A percentile compares a stretch with the other conserved stretches of the same genome.
Evolutionary conservation across 2,888 invertebrate genomes (phyloP).

Genomic region (Metacarcinus magister): DNA sequence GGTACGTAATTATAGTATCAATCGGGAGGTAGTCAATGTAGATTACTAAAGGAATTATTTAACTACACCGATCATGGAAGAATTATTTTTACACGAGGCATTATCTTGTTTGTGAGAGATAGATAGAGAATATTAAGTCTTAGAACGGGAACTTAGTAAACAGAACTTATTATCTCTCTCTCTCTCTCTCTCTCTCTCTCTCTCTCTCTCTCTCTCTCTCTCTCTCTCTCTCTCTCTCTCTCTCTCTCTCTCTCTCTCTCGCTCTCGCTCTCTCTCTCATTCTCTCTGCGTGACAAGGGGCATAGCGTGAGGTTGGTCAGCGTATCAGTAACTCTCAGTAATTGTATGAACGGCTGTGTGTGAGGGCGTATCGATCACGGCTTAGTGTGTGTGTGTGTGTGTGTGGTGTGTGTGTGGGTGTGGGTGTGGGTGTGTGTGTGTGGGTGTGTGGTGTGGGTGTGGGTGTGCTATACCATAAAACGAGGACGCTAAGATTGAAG

Average conservation of each 20-base stretch:
- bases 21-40: background rate
- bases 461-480: background rate
- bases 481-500: background rate
- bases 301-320: background rate
- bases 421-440: background rate
- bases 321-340: slow-evolving; percentile 19
- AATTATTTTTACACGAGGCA: background rate
- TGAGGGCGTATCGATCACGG: background rate
- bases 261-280: background rate
- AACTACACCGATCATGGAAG: background rate
- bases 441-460: background rate
- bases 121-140: background rate
- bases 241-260: slow-evolving; percentile 35
- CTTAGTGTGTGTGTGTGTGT: slow-evolving; percentile 33
- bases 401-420: slow-evolving; percentile 37
- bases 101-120: background rate
- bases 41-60: background rate
- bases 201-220: background rate
- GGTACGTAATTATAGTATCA: background rate
- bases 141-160: background rate
- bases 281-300: background rate
- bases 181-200: slow-evolving; percentile 46
- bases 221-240: slow-evolving; percentile 32
- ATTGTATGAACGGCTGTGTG: background rate
- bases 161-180: background rate